Percentiles rank a stretch among this genome's conserved stretches.
phyloP scores from a whole-genome alignment of 2,113 vertebrate species.

The Grantiella picta region DNA sequence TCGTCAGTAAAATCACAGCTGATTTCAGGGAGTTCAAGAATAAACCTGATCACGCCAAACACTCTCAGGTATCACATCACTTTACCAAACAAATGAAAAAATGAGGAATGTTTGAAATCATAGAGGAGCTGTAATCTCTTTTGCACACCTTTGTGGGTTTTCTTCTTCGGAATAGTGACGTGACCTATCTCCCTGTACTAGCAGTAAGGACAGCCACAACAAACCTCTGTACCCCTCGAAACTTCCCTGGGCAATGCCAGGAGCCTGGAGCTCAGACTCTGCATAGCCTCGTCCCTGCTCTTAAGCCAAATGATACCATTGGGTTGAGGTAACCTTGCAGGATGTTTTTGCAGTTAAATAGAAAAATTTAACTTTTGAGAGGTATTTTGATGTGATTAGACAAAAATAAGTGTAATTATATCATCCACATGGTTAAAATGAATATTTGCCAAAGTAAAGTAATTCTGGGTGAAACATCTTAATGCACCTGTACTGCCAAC shows the following conservation, averaged over 20 bases:
- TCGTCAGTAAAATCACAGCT: background rate
- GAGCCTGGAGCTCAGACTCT: background rate
- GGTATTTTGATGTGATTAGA: background rate
- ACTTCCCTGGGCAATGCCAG: background rate
- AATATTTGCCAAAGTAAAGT: background rate
- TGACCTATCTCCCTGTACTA: background rate
- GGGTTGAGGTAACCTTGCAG: background rate
- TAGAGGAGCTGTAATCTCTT: background rate
- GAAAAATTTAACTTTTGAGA: background rate
- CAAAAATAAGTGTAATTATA: background rate
- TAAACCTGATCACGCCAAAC: background rate
- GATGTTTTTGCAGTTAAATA: background rate
- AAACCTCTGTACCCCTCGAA: background rate
- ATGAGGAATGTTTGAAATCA: background rate
- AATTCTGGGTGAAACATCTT: background rate
- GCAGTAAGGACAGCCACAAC: background rate
- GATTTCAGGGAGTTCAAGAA: background rate
- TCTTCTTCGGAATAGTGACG: background rate
- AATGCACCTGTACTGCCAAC: background rate
- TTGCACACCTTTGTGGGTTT: background rate
- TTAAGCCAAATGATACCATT: background rate
- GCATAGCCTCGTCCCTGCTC: background rate
- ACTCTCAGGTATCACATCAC: accelerated
- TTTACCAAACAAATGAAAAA: background rate
- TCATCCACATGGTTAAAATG: background rate